Evolutionary conservation across 2,888 invertebrate genomes (phyloP), one percentile per base, ranked within the genome.

Genomic region (Cyclophora punctaria): DNA sequence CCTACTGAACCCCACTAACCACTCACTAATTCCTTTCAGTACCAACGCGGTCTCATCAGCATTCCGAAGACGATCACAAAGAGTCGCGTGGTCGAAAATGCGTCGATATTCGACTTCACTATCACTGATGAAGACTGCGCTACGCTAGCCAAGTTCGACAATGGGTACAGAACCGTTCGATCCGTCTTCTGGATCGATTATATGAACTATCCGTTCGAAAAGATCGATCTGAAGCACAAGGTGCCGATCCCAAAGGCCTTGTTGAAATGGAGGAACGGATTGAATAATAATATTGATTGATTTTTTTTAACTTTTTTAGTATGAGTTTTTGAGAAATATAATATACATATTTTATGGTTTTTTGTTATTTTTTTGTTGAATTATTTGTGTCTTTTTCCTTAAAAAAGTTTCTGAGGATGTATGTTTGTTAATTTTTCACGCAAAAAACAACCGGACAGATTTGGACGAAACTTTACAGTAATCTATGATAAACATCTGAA

Each of bases 51-150:
- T 5, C 61, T 82, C 2, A 62, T 71, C 3, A 63, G 60, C 33
- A 77, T 82, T 3, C 82, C 82, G 3, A 82, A 82, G 56, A 77
- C 80, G 0, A 48, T 76, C 1, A 75, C 80, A 0, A 73, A 71
- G 34, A 53, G 60, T 1, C 63, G 82, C 0, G 68, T 75, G 0
- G 5, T 77, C 1, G 80, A 80, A 46, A 82, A 82, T 61, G 79
- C 76, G 0, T 68, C 73, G 1, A 78, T 81, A 6, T 81, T 80
- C 58, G 80, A 81, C 52, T 81, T 82, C 52, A 56, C 64, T 0
- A 49, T 61, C 33, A 55, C 55, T 44, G 42, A 20, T 0, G 42
- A 40, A 3, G 59, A 59, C 7, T 5, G 53, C 4, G 58, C 58
- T 20, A 53, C 52, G 3, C 46, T 80, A 0, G 57, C 64, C 0